Base-by-base conservation (phyloP, 64 coral and sea anemone species). In the Montipora capricornis region DNA sequence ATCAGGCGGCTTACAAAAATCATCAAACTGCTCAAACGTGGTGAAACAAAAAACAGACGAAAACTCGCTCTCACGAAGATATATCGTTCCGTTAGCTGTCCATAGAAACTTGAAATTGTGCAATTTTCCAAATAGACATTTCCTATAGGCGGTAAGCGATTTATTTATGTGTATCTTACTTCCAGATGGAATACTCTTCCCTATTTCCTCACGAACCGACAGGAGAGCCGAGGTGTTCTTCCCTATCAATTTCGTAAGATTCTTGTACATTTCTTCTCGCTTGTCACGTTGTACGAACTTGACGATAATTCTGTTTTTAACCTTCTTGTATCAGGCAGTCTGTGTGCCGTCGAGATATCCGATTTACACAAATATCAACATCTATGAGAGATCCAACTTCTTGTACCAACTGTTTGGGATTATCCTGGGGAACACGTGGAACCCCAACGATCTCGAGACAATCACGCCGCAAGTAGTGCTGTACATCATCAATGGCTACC, bases 361-460 rank as follows among this genome's bases (percentile, higher is more conserved):
- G 59, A 10, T 57, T n/a, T n/a, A 52, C 50, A 44, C 69, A 58
- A 8, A 91, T 24, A 6, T 81, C 20, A 22, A 90, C 88, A 44
- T 75, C 74, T 37, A 90, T 80, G 10, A 49, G 46, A 57, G 16
- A 53, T 26, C 59, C 66, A 49, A 92, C 7, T 60, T 83, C 90
- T 16, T 74, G n/a, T 24, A 91, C 67, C 3, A 91, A 45, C 6
- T 82, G 9, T 71, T 73, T 82, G 15, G 64, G 77, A 48, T 91
- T 73, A 46, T 91, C 89, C 17, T 81, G 45, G 3, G 24, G 64
- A 49, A 73, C 24, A 68, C 29, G 17, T 69, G 89, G 89, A 50
- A 91, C 73, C 24, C 89, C 79, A 68, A 79, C 62, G 12, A 91
- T 91, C 69, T 91, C 89, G 50, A 91, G 53, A 55, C 89, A 91